Conservation (phyloP, 2,888 invertebrate genomes). For the Eupithecia pulchellata region DNA sequence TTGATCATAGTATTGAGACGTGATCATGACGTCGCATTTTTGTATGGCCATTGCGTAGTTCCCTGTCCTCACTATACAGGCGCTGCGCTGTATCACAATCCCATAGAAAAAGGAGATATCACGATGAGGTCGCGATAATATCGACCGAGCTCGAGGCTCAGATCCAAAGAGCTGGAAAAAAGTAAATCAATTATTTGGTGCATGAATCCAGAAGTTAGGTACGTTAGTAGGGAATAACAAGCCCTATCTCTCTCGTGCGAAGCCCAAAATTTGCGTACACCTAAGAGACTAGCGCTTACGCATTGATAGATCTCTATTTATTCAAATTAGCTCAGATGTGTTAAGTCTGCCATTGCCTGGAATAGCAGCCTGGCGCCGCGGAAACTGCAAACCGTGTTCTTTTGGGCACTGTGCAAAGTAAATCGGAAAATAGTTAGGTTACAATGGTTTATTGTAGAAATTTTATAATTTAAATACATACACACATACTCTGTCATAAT, state of each 20-base stretch:
- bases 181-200: too few species aligned
- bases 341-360: constrained; percentile 48
- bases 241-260: neutral
- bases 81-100: too few species aligned
- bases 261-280: neutral
- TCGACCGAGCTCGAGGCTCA: too few species aligned
- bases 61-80: too few species aligned
- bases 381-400: constrained; percentile 45
- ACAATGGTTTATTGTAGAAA: neutral
- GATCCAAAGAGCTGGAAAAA: too few species aligned
- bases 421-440: neutral
- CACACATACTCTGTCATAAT: neutral
- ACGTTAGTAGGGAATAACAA: neutral
- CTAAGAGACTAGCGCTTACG: neutral
- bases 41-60: too few species aligned
- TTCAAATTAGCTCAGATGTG: constrained; percentile 56
- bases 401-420: neutral
- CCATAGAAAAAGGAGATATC: too few species aligned
- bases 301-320: constrained; percentile 45
- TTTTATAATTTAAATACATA: neutral
- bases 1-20: too few species aligned
- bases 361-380: constrained; percentile 23
- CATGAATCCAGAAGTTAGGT: too few species aligned
- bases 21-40: too few species aligned
- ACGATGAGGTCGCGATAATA: too few species aligned